Conservation (phyloP, 2,888 invertebrate genomes). For the Ormyrus rosae region DNA sequence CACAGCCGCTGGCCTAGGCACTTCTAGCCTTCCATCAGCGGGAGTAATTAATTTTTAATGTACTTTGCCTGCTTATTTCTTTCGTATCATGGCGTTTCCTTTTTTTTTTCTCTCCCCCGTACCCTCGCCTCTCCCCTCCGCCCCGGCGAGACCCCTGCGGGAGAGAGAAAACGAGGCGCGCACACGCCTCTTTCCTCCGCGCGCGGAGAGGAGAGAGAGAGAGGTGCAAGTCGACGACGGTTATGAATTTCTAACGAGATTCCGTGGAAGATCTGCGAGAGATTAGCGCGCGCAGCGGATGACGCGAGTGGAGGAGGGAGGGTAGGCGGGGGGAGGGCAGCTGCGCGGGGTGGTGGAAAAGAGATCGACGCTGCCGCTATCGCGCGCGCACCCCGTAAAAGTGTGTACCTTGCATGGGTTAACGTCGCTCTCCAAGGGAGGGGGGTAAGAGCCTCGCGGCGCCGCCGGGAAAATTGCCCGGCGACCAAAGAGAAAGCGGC, state of each 20-base stretch:
- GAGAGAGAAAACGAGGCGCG: not conserved
- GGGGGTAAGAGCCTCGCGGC: constrained; percentile 54
- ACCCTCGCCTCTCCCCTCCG: constrained; percentile 2
- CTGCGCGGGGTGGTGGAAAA: not conserved
- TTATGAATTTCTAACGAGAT: constrained; percentile 76
- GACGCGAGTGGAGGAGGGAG: constrained; percentile 58
- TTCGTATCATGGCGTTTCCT: constrained; percentile 72
- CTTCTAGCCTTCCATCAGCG: constrained; percentile 75
- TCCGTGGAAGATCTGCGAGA: constrained; percentile 75
- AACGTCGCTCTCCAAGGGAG: constrained; percentile 28
- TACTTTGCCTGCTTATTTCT: constrained; percentile 76
- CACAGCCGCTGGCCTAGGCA: constrained; percentile 66
- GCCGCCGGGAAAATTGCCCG: constrained; percentile 59
- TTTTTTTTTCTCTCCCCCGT: constrained; percentile 60
- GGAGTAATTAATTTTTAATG: constrained; percentile 76
- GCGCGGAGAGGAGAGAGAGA: constrained; percentile 49
- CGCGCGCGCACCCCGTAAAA: constrained; percentile 59
- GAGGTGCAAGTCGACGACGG: constrained; percentile 64
- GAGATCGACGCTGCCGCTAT: not conserved
- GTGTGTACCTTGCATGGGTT: constrained; percentile 66
- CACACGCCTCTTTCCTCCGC: constrained; percentile 46
- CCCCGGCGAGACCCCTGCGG: not conserved
- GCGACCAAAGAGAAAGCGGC: constrained; percentile 62
- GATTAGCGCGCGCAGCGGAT: constrained; percentile 71
- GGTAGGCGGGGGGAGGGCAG: constrained; percentile 50